Evolutionary conservation across 2,888 invertebrate species (phyloP), one percentile per base, ranked within the genome.

Genomic region (Tenthredo scrophulariae): DNA sequence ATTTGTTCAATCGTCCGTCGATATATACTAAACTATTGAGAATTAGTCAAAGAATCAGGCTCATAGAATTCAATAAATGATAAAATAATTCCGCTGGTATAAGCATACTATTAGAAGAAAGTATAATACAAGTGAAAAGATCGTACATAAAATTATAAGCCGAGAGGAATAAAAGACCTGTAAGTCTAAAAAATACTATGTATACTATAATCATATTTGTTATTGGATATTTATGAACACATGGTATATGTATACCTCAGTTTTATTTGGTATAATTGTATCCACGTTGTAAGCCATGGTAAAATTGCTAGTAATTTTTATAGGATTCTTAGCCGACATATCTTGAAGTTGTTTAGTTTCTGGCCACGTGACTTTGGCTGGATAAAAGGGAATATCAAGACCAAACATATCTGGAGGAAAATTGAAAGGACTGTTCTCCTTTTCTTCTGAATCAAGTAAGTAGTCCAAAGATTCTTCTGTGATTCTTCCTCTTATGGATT

Each of bases 351-450:
- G 82, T 33, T 86, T 87, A 5, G 91, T 91, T 26, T 91, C 87
- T 9, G 92, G 91, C 91, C 92, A 93, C 18, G 85, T 46, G 7
- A 89, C 86, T 85, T 87, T 87, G 67, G 89, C 88, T 40, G 88
- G 86, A 50, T 90, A 87, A 84, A 90, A 92, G 4, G 87, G 88
- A 86, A 92, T 90, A 72, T 89, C 90, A 40, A 85, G 84, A 4
- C 89, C 90, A 82, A 92, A 93, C 33, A 87, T 84, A 26, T 88
- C 86, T 18, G 86, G 85, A 6, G 62, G 79, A 70, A 80, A 70
- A 50, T 40, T 50, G 85, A 84, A 4, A 18, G 84, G 29, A 46
- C 15, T 74, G 22, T n/a, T 82, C 65, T 87, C 84, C 33, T 85
- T 82, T 80, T 85, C 62, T 29, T 89, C 86, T 22, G 86, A 79